Percentiles rank a stretch among this genome's conserved stretches.
Conservation (phyloP, 1,140 invertebrate species). For the Pemphigus obesinymphae region DNA sequence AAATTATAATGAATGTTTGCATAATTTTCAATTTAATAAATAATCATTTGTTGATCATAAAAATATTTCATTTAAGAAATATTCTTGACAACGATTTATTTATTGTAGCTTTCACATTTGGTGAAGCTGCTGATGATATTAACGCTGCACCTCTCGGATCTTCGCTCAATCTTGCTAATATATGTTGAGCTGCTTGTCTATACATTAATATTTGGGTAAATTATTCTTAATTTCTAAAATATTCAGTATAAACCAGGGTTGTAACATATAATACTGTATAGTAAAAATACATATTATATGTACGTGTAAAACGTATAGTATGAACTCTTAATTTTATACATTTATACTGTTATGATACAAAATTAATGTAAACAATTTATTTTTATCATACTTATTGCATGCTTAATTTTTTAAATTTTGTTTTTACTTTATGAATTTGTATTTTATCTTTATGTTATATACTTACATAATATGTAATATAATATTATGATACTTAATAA, state of each 20-base stretch:
- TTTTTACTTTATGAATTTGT: too few species aligned
- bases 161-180: conserved; percentile 22
- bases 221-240: not conserved
- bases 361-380: too few species aligned
- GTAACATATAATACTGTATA: too few species aligned
- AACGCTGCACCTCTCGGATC: conserved; percentile 30
- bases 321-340: too few species aligned
- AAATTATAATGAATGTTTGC: not conserved
- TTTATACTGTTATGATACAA: too few species aligned
- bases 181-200: conserved; percentile 36
- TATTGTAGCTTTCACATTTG: conserved; percentile 29
- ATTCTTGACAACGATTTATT: conserved; percentile 39
- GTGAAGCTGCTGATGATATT: conserved; percentile 26
- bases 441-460: too few species aligned
- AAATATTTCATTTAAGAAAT: conserved; percentile 39
- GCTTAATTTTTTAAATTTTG: too few species aligned
- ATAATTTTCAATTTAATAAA: conserved; percentile 4
- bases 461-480: too few species aligned
- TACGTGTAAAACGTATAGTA: too few species aligned
- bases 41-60: conserved; percentile 22
- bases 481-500: too few species aligned
- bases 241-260: too few species aligned
- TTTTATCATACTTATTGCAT: too few species aligned
- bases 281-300: not conserved
- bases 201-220: not conserved